These are phyloP conservation scores for Danaus chrysippus DNA, from an alignment of 2,888 invertebrate genomes.

Conservation along the genomic window DNA sequence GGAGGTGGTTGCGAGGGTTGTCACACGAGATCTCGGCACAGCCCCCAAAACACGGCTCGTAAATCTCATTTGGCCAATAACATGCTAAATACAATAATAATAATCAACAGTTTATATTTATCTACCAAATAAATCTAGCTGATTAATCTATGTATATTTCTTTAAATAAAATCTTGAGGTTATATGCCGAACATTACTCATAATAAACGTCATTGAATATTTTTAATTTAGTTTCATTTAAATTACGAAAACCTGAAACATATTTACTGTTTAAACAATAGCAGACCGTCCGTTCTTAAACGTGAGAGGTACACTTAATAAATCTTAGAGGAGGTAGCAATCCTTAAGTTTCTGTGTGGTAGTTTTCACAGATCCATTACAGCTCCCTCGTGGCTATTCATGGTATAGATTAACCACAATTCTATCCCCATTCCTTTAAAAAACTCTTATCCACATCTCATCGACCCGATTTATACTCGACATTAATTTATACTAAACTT, in stretches of 20 bases:
- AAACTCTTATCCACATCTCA: conserved; percentile 5
- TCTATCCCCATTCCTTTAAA: conserved; percentile 23
- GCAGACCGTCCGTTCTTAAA: too few species aligned
- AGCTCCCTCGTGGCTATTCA: conserved; percentile 51
- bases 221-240: too few species aligned
- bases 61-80: conserved; percentile 68
- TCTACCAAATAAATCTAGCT: background rate
- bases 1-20: conserved; percentile 69
- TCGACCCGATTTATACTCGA: background rate
- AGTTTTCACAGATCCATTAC: conserved; percentile 64
- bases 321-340: conserved; percentile 60
- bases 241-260: too few species aligned
- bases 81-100: conserved; percentile 47
- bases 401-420: conserved; percentile 51
- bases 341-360: conserved; percentile 57
- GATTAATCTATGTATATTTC: too few species aligned
- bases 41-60: conserved; percentile 70
- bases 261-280: too few species aligned
- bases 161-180: too few species aligned
- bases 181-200: too few species aligned
- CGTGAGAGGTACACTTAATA: conserved; percentile 40
- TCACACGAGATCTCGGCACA: conserved; percentile 72
- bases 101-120: background rate
- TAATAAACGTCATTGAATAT: too few species aligned
- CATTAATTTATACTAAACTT: conserved; percentile 12